phyloP scores from a whole-genome alignment of 2,797 vertebrate genomes.

The Enteromius afrohamiltoni region DNA sequence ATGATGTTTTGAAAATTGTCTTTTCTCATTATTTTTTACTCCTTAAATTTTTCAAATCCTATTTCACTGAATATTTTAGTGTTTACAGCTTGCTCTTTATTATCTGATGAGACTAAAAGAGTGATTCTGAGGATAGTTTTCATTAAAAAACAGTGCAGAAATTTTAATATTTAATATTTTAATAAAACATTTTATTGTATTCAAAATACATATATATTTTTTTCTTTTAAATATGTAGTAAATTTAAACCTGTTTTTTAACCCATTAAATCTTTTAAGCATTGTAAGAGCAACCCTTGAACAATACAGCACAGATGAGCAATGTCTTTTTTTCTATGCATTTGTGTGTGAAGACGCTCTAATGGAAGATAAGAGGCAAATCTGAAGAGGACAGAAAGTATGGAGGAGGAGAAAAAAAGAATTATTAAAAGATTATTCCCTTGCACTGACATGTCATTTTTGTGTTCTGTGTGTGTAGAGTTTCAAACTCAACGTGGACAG shows the following conservation, averaged over 20 bases:
- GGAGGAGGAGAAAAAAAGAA: conserved; percentile 38
- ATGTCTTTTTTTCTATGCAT: background rate
- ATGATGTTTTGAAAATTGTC: background rate
- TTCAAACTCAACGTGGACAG: conserved; percentile 95
- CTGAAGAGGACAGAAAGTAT: conserved; percentile 8
- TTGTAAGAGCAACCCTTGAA: background rate
- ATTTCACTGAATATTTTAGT: conserved; percentile 13
- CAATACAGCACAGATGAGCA: background rate
- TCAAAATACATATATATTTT: background rate
- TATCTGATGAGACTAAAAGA: background rate
- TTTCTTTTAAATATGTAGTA: background rate
- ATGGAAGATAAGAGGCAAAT: conserved; percentile 30
- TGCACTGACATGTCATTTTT: conserved; percentile 48
- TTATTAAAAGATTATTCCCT: conserved; percentile 42
- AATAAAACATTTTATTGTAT: too few species aligned
- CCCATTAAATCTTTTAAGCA: background rate
- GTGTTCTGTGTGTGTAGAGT: conserved; percentile 76
- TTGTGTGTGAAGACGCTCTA: background rate
- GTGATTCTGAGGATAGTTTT: background rate
- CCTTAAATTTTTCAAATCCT: too few species aligned
- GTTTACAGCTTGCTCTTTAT: background rate
- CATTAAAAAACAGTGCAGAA: background rate
- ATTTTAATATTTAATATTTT: too few species aligned
- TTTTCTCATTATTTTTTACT: background rate
- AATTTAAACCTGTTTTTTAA: background rate